Evolutionary conservation across 2,113 vertebrate species (phyloP).

Genomic region (Silurus meridionalis): DNA sequence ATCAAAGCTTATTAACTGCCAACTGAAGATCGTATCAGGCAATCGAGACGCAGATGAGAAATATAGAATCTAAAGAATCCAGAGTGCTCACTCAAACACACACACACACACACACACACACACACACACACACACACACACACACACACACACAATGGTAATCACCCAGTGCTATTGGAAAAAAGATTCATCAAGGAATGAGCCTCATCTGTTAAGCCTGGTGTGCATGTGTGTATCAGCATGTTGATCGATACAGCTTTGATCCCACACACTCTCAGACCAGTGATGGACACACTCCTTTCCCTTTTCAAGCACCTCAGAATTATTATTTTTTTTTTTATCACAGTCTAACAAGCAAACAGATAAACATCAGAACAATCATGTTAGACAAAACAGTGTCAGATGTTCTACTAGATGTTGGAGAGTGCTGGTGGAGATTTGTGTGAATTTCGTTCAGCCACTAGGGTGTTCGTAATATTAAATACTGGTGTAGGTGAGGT

Average conservation of each 20-base stretch:
- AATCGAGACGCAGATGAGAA: background rate
- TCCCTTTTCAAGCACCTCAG: too few relatives aligned
- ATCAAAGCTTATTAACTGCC: constrained; percentile 26
- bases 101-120: background rate
- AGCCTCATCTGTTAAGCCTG: constrained; percentile 19
- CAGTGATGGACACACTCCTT: background rate
- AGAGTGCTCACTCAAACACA: background rate
- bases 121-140: background rate
- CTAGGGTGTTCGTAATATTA: too few relatives aligned
- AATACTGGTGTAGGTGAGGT: too few relatives aligned
- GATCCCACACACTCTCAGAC: constrained; percentile 28
- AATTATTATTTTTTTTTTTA: too few relatives aligned
- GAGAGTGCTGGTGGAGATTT: too few relatives aligned
- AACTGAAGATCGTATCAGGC: background rate
- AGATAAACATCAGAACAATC: too few relatives aligned
- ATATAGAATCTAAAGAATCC: background rate
- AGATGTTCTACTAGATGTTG: too few relatives aligned
- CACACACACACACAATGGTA: background rate
- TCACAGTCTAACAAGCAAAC: too few relatives aligned
- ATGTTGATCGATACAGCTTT: constrained; percentile 36
- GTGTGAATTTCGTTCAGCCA: too few relatives aligned
- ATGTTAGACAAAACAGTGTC: too few relatives aligned
- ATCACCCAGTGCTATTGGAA: constrained; percentile 1
- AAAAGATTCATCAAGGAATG: constrained; percentile 28
- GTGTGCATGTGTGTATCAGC: constrained; percentile 34